These are phyloP conservation scores for Brachyhypopomus gauderio DNA, from an alignment of 2,113 vertebrate genomes.

Conservation along the genomic window DNA sequence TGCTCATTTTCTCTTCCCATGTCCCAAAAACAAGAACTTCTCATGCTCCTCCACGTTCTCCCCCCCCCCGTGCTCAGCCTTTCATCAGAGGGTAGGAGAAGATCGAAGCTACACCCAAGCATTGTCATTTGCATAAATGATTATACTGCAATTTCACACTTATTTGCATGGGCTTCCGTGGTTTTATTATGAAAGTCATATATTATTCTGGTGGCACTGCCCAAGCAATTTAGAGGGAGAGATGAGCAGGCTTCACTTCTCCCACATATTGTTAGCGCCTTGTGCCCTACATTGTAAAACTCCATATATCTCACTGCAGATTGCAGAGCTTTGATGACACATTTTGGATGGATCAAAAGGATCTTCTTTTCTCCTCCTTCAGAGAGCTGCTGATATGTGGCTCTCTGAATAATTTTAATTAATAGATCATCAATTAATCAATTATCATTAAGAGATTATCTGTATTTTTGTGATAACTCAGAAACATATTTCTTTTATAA, in stretches of 20 bases:
- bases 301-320: slow-evolving; percentile 36
- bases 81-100: slow-evolving; percentile 57
- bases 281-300: slow-evolving; percentile 40
- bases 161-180: slow-evolving; percentile 65
- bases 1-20: slow-evolving; percentile 16
- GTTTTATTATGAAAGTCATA: slow-evolving; percentile 67
- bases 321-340: slow-evolving; percentile 39
- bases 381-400: slow-evolving; percentile 9
- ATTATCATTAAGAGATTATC: slow-evolving; percentile 2
- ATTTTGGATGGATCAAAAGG: slow-evolving; percentile 28
- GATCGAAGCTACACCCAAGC: slow-evolving; percentile 58
- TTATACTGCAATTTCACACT: slow-evolving; percentile 70
- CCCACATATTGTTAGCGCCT: slow-evolving; percentile 39
- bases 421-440: background rate
- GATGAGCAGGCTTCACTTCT: slow-evolving; percentile 32
- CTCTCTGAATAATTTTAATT: background rate
- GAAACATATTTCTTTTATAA: background rate
- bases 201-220: slow-evolving; percentile 63
- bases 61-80: slow-evolving; percentile 38
- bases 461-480: background rate
- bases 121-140: slow-evolving; percentile 69
- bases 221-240: slow-evolving; percentile 51
- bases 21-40: slow-evolving; percentile 43
- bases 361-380: background rate
- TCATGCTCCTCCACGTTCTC: slow-evolving; percentile 12